Base-by-base conservation (phyloP, 2,113 vertebrate genomes). In the Lampris incognitus region DNA sequence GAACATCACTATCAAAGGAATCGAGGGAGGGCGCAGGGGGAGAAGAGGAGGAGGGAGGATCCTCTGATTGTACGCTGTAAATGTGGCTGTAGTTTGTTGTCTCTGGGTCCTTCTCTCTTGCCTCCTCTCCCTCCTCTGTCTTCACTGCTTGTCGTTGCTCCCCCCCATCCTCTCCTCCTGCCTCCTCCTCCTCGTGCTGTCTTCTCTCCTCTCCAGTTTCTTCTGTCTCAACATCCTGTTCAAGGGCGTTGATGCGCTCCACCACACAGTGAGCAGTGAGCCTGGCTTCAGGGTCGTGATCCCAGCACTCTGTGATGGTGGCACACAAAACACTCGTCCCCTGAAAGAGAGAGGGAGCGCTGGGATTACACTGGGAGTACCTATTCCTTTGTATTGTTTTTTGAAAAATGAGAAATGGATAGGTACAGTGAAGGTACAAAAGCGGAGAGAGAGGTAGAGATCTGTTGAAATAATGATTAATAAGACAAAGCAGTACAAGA, bases 241-340 rank as follows among this genome's bases (percentile, higher is more conserved):
- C 92, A 86, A 97, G 91, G 66, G 87, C 84, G 24, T 87, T 93
- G 86, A 97, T 92, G 69, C 97, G 95, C 84, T 97, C 97, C 0
- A 96, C 96, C 85, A 97, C 96, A 0, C 97, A 97, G 91, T 96
- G 95, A 3, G 96, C 96, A 0, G 97, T 97, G 72, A 97, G 95
- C 1, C 97, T 92, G n/a, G 97, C 97, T 84, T 97, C 97, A 0
- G 97, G 96, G 91, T 97, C 97, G 0, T 97, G 97, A 79, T 97
- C 97, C 97, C 97, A 97, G 85, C 96, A 97, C 90, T 97, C 96
- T 0, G 90, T 93, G 86, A 97, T 93, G 66, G 96, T 97, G 79
- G 96, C 94, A 0, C 96, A 96, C 84, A 97, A 92, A 13, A 95
- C 75, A 1, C 90, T 91, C 96, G 97, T 95, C 3, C 96, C 97